Base-by-base conservation (phyloP, 2,797 vertebrate genomes). In the Malacoctenus gilli region DNA sequence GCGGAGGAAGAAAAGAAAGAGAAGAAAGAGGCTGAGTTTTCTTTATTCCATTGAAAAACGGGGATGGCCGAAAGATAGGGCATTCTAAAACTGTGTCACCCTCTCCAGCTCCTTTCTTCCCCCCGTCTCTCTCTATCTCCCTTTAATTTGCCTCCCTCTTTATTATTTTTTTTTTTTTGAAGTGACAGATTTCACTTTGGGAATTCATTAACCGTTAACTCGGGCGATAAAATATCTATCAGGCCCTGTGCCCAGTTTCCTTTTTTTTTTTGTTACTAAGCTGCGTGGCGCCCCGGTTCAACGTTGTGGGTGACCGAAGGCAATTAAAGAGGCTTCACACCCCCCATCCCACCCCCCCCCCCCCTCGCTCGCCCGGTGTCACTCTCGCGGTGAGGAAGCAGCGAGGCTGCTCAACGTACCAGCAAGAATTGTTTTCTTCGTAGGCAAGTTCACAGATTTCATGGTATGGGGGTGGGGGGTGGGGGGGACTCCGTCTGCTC, bases 181-280 rank as follows among this genome's bases (percentile, higher is more conserved):
- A 95, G 90, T 95, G 94, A 96, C 94, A 96, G 95, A 95, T 95
- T 96, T 95, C 94, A 91, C 87, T 91, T 93, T 95, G 93, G 94
- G 93, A 96, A 97, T 96, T 96, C 95, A 98, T 96, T 96, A 97
- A 95, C 94, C 89, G 92, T 95, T 95, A 94, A 95, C 93, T 95
- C 93, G 92, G 91, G 92, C 87, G 94, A 94, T 95, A 95, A 95
- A 95, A 95, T 94, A 93, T 93, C 92, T 94, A 96, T 96, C 91
- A 89, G 84, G 70, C 80, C 83, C 82, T 80, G 62, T 83, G 87
- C 80, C 85, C 85, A 91, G 92, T 90, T 92, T 91, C 91, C 92
- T 90, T n/a, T n/a, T n/a, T n/a, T n/a, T n/a, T n/a, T n/a, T n/a
- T n/a, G n/a, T n/a, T 87, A 83, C 87, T 90, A 87, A 92, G 91